These are phyloP conservation scores for Oscheius sp. DNA, from an alignment of 2,888 invertebrate genomes.

Conservation along the genomic window DNA sequence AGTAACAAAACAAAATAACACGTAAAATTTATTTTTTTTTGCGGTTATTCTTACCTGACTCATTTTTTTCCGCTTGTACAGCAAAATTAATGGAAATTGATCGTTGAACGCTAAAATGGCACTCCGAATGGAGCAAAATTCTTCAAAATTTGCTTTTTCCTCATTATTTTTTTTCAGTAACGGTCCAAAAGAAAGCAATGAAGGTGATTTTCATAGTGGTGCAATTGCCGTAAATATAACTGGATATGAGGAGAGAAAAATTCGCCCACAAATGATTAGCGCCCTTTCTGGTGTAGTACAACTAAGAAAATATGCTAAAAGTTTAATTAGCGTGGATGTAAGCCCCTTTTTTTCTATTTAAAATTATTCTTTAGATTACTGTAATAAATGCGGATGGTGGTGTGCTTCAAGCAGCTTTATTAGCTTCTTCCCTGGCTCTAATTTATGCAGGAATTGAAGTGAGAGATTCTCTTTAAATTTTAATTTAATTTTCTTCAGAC, in stretches of 20 bases:
- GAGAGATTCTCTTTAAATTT: neutral
- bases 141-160: no score
- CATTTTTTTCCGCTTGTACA: no score
- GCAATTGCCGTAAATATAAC: constrained; percentile 13
- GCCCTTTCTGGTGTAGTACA: constrained; percentile 48
- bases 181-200: constrained; percentile 34
- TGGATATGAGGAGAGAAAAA: constrained; percentile 37
- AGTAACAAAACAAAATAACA: no score
- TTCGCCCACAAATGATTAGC: constrained; percentile 49
- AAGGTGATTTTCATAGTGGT: constrained; percentile 37
- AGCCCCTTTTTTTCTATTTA: constrained; percentile 2
- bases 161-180: constrained; percentile 34
- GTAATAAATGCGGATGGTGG: constrained; percentile 57
- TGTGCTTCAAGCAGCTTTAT: constrained; percentile 45
- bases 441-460: constrained; percentile 58
- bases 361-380: constrained; percentile 39
- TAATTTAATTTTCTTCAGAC: constrained; percentile 1
- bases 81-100: no score
- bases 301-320: constrained; percentile 52
- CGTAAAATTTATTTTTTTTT: no score
- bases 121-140: no score
- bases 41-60: no score
- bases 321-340: constrained; percentile 51
- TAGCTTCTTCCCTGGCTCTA: constrained; percentile 51
- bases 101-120: no score